These are phyloP conservation scores for Dasyprocta punctata DNA, from an alignment of 2,113 vertebrate species.

Conservation along the genomic window DNA sequence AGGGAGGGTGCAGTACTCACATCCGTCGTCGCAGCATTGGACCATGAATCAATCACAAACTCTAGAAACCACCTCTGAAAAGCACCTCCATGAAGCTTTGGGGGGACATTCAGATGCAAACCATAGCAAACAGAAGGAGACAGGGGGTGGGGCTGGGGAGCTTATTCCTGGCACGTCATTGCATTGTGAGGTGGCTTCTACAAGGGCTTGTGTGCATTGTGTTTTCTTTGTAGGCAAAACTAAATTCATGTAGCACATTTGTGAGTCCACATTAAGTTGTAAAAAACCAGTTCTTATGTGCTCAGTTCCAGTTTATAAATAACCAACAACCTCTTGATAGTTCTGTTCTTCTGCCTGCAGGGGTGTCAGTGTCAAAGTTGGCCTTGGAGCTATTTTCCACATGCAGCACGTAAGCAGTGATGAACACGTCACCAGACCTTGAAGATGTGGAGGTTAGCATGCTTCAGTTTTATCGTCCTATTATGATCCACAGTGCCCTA, in stretches of 20 bases:
- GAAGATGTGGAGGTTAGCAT: not conserved
- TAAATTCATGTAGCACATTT: not conserved
- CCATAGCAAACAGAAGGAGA: not conserved
- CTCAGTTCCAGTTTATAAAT: not conserved
- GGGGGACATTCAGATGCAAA: too few relatives aligned
- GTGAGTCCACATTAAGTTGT: not conserved
- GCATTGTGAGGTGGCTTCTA: not conserved
- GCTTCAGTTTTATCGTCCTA: not conserved
- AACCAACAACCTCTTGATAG: not conserved
- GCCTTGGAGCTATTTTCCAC: not conserved
- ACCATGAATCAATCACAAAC: too few relatives aligned
- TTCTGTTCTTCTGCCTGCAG: not conserved
- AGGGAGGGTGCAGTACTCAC: too few relatives aligned
- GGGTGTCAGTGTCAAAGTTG: not conserved
- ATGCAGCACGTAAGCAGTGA: accelerated
- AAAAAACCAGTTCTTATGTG: not conserved
- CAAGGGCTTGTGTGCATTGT: not conserved
- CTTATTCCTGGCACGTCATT: not conserved
- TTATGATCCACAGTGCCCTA: not conserved
- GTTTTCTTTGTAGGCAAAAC: not conserved
- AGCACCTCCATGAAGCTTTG: too few relatives aligned
- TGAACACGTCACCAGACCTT: not conserved
- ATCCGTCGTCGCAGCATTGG: too few relatives aligned
- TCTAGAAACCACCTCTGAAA: too few relatives aligned
- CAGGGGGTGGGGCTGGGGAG: too few relatives aligned